Base-by-base conservation (phyloP, 2,888 invertebrate genomes). In the Parelbella ahira region DNA sequence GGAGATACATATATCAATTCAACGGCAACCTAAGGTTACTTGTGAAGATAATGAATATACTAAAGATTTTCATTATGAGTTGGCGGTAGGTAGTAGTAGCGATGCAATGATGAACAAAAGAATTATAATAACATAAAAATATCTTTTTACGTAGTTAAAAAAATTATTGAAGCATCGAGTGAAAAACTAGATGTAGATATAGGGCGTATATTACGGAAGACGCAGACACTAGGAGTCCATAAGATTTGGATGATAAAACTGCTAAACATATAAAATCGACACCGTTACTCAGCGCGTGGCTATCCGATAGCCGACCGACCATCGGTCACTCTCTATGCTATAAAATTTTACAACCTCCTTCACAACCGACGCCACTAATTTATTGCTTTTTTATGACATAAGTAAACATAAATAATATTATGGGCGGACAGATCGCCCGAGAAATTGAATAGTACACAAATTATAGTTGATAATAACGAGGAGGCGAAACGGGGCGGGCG, bases 401-500 rank as follows among this genome's bases (percentile, higher is more conserved):
- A 37, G 24, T 38, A 44, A 46, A 41, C 44, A 54, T 57, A 56
- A 58, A 62, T 55, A 57, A 60, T 53, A 48, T 21, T 41, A 56
- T 65, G 70, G 74, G 75, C 69, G 73, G 63, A 54, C 62, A 53
- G 49, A 44, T 47, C 48, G 53, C 29, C 39, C 43, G 45, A 54
- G 54, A 56, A 57, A 64, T 64, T 64, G 60, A 68, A 70, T 71
- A 65, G 58, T 60, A 60, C 63, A 67, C 60, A 66, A 60, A 70
- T 73, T 63, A 64, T 60, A 44, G 56, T 59, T n/a, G n/a, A n/a
- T n/a, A 53, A 53, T 72, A 70, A 71, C 64, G 63, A 71, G 58
- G 67, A 65, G 73, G 73, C 64, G 63, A 66, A 58, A 68, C 60
- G 60, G 67, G 77, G 72, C 73, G 75, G 53, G 38, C 32, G 32